Evolutionary conservation across 2,888 invertebrate species (phyloP).

Genomic region (Punctoribates punctum): DNA sequence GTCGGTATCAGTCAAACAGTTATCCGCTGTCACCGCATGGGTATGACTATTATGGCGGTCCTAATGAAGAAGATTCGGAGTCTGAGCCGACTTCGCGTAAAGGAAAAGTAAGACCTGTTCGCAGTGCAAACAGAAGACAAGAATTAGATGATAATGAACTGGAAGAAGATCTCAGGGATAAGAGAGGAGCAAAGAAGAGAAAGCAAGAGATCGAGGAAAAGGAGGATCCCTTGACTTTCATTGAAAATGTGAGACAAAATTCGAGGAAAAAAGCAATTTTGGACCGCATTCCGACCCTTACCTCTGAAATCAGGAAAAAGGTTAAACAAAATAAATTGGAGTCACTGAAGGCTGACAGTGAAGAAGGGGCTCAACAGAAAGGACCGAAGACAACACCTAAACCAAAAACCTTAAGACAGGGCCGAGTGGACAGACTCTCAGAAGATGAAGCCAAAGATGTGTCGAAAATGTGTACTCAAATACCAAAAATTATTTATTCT

Average conservation of each 20-base stretch:
- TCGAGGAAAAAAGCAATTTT: background rate
- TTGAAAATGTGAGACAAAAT: background rate
- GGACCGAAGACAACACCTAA: background rate
- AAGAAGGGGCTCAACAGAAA: background rate
- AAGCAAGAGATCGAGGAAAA: background rate
- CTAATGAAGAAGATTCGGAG: background rate
- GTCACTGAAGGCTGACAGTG: background rate
- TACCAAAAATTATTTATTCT: slow-evolving; percentile 6
- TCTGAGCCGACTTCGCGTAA: background rate
- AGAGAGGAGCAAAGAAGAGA: no score
- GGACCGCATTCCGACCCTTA: background rate
- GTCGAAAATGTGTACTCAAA: background rate
- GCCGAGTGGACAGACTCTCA: background rate
- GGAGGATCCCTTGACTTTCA: background rate
- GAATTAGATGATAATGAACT: background rate
- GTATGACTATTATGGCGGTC: background rate
- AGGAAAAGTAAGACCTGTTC: background rate
- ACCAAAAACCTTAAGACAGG: background rate
- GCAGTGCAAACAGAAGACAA: background rate
- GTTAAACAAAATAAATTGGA: background rate
- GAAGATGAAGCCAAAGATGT: background rate
- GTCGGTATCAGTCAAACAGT: background rate
- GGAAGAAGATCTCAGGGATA: background rate
- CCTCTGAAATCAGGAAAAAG: background rate
- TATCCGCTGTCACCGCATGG: slow-evolving; percentile 1